Base-by-base conservation (phyloP, 1,140 invertebrate genomes). In the Adoxophyes honmai region DNA sequence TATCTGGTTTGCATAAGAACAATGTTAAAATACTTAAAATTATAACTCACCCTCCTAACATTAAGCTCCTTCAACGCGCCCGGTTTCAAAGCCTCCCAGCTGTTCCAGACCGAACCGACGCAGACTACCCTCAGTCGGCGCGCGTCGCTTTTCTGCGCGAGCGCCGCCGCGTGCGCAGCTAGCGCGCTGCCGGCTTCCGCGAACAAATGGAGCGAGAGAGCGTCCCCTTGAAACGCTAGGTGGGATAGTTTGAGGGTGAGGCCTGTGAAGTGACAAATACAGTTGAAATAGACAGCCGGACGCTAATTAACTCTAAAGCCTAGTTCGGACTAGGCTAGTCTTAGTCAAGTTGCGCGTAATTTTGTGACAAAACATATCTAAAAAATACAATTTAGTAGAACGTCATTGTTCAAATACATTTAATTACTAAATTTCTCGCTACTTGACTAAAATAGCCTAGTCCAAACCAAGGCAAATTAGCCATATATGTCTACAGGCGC, bases 21-120 rank as follows among this genome's bases (percentile, higher is more conserved):
- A 52, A 55, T 53, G 36, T 53, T 14, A 33, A 39, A 5, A n/a
- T 39, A 55, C n/a, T 39, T 34, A 14, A 33, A 38, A 11, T 36
- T 7, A 35, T 37, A 4, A 68, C 70, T 62, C 6, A 87, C 84
- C 62, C 70, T 58, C 14, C 77, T 75, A 21, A 86, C 73, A n/a
- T 90, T 64, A 6, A 96, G 81, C 55, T 92, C 89, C 0, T 86
- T 64, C 0, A 91, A 70, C 64, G 96, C 95, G 34, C 96, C 95
- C 8, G 91, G 79, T 75, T 95, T 90, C 51, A 99, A 75, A 0
- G 95, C 90, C 1, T 92, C 75, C 97, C 97, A 99, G 64, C 97
- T 98, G 66, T 96, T 94, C 95, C 97, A 99, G 0, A 99, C 97
- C 0, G 97, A 98, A 0, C 98, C 98, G 0, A 99, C 96, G 78